Percentiles rank a stretch among this genome's conserved stretches.
These are phyloP conservation scores for Phyto melanocephala DNA, from an alignment of 2,888 invertebrate genomes.

Conservation along the genomic window DNA sequence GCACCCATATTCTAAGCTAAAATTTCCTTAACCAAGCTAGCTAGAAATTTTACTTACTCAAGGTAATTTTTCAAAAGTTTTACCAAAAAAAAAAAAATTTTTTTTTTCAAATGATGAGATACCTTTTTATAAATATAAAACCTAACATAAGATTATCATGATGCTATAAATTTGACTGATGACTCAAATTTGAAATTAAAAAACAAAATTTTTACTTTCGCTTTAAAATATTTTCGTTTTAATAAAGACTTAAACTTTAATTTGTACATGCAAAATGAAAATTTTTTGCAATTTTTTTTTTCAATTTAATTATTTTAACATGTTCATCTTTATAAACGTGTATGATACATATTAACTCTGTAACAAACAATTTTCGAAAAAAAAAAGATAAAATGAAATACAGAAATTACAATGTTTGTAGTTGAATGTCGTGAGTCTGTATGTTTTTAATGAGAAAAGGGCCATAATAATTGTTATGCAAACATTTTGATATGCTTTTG, in stretches of 20 bases:
- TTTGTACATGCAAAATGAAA: background rate
- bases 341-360: background rate
- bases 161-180: too few species aligned
- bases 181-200: background rate
- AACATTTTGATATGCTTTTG: background rate
- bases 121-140: too few species aligned
- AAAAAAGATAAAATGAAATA: background rate
- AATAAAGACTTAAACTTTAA: background rate
- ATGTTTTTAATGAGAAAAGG: background rate
- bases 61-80: too few species aligned
- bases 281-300: background rate
- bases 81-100: too few species aligned
- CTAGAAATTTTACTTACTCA: too few species aligned
- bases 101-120: too few species aligned
- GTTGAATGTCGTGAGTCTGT: background rate
- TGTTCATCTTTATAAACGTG: background rate
- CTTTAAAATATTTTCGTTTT: background rate
- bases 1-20: too few species aligned
- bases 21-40: too few species aligned
- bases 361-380: background rate
- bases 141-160: too few species aligned
- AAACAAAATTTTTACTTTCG: background rate
- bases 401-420: background rate
- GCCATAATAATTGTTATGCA: constrained; percentile 26
- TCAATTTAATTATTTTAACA: background rate